Evolutionary conservation across 2,797 vertebrate species (phyloP).

Genomic region (Pseudochirops cupreus): DNA sequence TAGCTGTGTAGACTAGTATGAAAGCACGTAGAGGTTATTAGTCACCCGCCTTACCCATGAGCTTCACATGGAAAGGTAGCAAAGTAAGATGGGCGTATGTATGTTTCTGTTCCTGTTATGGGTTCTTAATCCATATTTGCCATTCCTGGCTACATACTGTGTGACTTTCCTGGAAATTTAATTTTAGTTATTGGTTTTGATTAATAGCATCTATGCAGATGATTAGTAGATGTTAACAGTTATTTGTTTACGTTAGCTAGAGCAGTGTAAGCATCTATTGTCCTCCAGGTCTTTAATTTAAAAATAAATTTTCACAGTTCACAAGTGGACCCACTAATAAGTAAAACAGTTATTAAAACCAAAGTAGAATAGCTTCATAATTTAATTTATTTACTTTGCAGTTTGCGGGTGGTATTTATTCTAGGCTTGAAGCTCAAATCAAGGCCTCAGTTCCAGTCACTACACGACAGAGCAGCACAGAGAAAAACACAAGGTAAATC

Average conservation of each 20-base stretch:
- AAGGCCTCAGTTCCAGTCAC: slow-evolving; percentile 88
- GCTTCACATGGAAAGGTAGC: background rate
- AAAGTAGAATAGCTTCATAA: slow-evolving; percentile 36
- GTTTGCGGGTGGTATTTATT: slow-evolving; percentile 95
- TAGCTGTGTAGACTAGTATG: slow-evolving; percentile 37
- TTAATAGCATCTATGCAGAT: background rate
- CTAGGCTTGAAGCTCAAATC: slow-evolving; percentile 94
- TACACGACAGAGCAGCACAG: slow-evolving; percentile 88
- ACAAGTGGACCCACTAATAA: slow-evolving; percentile 41
- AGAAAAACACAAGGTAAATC: slow-evolving; percentile 92
- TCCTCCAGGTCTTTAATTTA: slow-evolving; percentile 18
- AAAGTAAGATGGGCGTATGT: slow-evolving; percentile 2
- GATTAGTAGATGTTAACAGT: slow-evolving; percentile 14
- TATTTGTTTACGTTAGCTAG: background rate
- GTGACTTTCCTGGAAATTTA: background rate
- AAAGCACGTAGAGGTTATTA: slow-evolving; percentile 34
- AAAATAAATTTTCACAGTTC: slow-evolving; percentile 39
- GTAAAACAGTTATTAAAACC: slow-evolving; percentile 8
- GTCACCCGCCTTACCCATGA: background rate
- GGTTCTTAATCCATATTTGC: background rate
- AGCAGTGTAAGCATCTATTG: slow-evolving; percentile 2
- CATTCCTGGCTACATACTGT: background rate
- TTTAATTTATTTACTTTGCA: slow-evolving; percentile 77
- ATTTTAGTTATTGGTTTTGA: slow-evolving; percentile 27
- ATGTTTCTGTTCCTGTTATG: background rate